These are phyloP conservation scores for Mastomys coucha DNA, from an alignment of 2,113 vertebrate species.

Conservation along the genomic window DNA sequence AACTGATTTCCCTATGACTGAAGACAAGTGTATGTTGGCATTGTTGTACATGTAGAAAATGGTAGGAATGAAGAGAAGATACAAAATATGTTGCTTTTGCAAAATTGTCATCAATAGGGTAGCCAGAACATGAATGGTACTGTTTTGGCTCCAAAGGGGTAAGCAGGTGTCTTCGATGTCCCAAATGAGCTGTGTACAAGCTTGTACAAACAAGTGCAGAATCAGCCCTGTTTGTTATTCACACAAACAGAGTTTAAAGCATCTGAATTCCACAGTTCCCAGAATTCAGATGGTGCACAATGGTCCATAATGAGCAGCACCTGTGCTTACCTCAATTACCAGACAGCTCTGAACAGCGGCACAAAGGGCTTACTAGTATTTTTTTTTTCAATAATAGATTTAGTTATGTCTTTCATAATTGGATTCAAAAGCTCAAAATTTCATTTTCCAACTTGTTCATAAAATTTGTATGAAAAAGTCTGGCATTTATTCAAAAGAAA, in stretches of 20 bases:
- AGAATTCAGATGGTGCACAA: constrained; percentile 90
- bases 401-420: constrained; percentile 89
- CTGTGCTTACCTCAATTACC: constrained; percentile 91
- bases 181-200: constrained; percentile 88
- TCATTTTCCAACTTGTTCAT: constrained; percentile 90
- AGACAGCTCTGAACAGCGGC: constrained; percentile 83
- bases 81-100: constrained; percentile 82
- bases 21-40: constrained; percentile 63
- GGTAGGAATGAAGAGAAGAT: constrained; percentile 53
- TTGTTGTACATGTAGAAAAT: constrained; percentile 36
- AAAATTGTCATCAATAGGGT: constrained; percentile 82
- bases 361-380: constrained; percentile 86
- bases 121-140: constrained; percentile 85
- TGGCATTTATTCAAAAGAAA: constrained; percentile 90
- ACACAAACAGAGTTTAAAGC: constrained; percentile 86
- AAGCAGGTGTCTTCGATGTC: constrained; percentile 90
- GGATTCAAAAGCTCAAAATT: constrained; percentile 90
- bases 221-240: constrained; percentile 91
- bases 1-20: constrained; percentile 57
- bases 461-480: constrained; percentile 88
- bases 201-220: constrained; percentile 89
- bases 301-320: constrained; percentile 91
- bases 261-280: constrained; percentile 87
- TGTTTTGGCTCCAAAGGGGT: constrained; percentile 88
- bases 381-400: constrained; percentile 89